Evolutionary conservation across 2,113 vertebrate genomes (phyloP), one percentile per base, ranked within the genome.

Genomic region (Anser cygnoides): DNA sequence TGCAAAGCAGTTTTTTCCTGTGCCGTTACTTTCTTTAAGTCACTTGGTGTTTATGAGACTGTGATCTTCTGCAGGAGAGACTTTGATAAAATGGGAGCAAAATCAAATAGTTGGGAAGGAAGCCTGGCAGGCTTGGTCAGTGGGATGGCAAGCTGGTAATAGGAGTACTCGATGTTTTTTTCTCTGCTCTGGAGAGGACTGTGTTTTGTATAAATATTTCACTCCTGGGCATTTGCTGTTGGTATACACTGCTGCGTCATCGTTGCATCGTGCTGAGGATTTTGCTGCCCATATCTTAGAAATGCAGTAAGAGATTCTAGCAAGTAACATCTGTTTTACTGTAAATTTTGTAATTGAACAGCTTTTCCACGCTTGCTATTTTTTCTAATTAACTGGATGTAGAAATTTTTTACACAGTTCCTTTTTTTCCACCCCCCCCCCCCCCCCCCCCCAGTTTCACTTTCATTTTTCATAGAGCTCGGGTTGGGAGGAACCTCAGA

Each of bases 1-100:
- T 5, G 28, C 0, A 1, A 52, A 78, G 37, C 55, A 31, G 0
- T 11, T 74, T 65, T 72, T 49, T 18, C 23, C 43, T 2, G 0
- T 65, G 75, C 39, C 28, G 4, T 83, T 88, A 11, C 44, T 54
- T 77, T 62, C 63, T 25, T 50, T 43, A 21, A 46, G 37, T 76
- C 55, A 7, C 23, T 83, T 76, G 13, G 13, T 17, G 39, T 65
- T 76, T 46, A 3, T 0, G 3, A 1, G 29, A 31, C 52, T 4
- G 3, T 74, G 25, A 23, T 11, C 11, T 65, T 5, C 12, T 35
- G 44, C 28, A 16, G 49, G 28, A 49, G 70, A 55, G 39, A 4
- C 2, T 0, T 31, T 1, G 9, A 17, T 29, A 25, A 57, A 17
- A 57, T 18, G 54, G 54, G 54, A 31, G 54, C 29, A 57, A 31